Base-by-base conservation (phyloP, 2,113 vertebrate genomes). In the Cyanocitta stelleri region DNA sequence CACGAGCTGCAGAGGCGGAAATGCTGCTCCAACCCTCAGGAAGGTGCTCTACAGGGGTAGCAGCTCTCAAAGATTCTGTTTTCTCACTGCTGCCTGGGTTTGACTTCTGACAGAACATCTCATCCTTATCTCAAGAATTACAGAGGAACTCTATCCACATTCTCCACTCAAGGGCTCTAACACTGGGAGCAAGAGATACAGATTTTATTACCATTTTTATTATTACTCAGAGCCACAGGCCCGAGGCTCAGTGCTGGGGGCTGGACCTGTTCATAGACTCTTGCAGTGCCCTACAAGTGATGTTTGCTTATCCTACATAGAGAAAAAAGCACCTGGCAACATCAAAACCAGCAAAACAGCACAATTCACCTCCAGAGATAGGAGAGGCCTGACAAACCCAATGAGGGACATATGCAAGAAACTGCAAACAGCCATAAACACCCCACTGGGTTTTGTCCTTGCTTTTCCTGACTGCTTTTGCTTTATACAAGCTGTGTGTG, bases 401-500 rank as follows among this genome's bases (percentile, higher is more conserved):
- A 24, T 4, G 20, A 89, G 14, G 51, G 48, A 62, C 37, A 15
- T 1, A 35, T 8, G 18, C 19, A 74, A 81, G 51, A 69, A 77
- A 55, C 44, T 41, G 21, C 32, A 62, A 62, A 48, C 1, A 78
- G 56, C 19, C 66, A 62, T 5, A 3, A 85, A 32, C 32, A 35
- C 13, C 4, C 10, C 0, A 0, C 0, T 63, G 29, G 24, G 10
- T 35, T 89, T 80, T 64, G 20, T 37, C 73, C 44, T 81, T 72
- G 63, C 29, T 43, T 20, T 27, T 55, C 68, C 67, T 11, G 44
- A 37, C 48, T 80, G 67, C 17, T 90, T 82, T 69, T 58, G 48
- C 24, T 43, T 62, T 18, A 11, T 5, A 10, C 41, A 19, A 46
- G 23, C 27, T 46, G 19, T 4, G 12, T 23, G 16, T 0, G 1